phyloP scores from a whole-genome alignment of 2,888 invertebrate genomes.

The Stenodera caucasica region DNA sequence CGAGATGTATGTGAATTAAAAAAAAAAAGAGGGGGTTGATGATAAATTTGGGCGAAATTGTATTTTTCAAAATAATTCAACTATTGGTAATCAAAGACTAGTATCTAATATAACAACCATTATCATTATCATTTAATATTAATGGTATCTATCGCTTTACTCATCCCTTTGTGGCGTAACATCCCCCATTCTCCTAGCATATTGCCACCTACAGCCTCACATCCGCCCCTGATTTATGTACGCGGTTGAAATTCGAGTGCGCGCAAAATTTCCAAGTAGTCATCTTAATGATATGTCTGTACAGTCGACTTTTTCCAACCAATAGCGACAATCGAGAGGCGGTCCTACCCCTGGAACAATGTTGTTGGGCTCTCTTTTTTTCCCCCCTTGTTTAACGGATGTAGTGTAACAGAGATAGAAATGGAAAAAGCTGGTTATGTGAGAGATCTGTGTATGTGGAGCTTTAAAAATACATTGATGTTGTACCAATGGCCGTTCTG shows the following conservation, averaged over 20 bases:
- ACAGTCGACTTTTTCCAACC: slow-evolving; percentile 55
- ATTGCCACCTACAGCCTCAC: slow-evolving; percentile 6
- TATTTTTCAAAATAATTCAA: neutral
- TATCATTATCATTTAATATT: slow-evolving; percentile 9
- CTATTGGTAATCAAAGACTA: slow-evolving; percentile 1
- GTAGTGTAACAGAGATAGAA: neutral
- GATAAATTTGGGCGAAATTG: neutral
- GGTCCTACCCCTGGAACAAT: slow-evolving; percentile 37
- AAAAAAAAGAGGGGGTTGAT: too few relatives aligned
- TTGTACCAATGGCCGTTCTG: slow-evolving; percentile 55
- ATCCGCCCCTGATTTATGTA: slow-evolving; percentile 6
- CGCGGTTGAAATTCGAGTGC: slow-evolving; percentile 51
- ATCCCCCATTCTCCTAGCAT: neutral
- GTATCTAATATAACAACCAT: slow-evolving; percentile 2
- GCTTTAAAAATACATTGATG: slow-evolving; percentile 55
- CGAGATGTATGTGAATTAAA: too few relatives aligned
- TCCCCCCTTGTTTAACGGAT: neutral
- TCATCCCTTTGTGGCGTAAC: neutral
- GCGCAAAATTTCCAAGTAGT: slow-evolving; percentile 53
- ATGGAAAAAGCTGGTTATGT: neutral
- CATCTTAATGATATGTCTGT: slow-evolving; percentile 56
- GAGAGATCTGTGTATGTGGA: neutral
- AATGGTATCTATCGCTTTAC: slow-evolving; percentile 2
- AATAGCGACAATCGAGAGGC: slow-evolving; percentile 49
- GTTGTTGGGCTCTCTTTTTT: neutral